Conservation (phyloP, 2,888 invertebrate species). For the Pristionchus fissidentatus region DNA sequence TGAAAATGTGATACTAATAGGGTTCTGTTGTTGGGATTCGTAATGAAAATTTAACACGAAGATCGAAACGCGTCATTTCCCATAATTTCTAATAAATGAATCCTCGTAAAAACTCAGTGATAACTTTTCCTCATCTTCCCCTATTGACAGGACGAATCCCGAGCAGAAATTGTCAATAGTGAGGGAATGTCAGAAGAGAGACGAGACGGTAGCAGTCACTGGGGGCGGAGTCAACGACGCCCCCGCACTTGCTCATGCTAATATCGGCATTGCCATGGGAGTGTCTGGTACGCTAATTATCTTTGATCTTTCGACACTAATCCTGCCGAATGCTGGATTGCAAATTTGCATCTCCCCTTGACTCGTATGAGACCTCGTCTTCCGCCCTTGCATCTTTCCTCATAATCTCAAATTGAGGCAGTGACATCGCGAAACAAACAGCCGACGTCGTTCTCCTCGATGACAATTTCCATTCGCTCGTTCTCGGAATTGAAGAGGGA, state of each 20-base stretch:
- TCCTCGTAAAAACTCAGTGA: too few relatives aligned
- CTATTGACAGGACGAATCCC: conserved; percentile 73
- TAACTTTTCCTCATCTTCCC: too few relatives aligned
- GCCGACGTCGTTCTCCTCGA: conserved; percentile 72
- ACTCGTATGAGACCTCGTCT: neutral
- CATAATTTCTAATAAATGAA: too few relatives aligned
- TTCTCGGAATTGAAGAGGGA: conserved; percentile 73
- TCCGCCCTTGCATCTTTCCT: neutral
- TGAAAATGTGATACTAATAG: too few relatives aligned
- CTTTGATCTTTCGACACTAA: too few relatives aligned
- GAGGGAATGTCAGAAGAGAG: conserved; percentile 72
- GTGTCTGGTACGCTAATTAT: conserved; percentile 56
- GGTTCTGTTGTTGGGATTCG: too few relatives aligned
- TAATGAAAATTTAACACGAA: too few relatives aligned
- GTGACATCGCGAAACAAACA: conserved; percentile 70
- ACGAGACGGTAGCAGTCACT: conserved; percentile 66
- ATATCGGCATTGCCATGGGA: conserved; percentile 75
- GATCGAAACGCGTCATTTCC: too few relatives aligned
- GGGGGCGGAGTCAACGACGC: conserved; percentile 74
- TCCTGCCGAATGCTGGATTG: neutral
- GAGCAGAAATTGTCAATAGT: conserved; percentile 74
- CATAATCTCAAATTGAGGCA: conserved; percentile 53
- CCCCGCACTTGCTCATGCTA: conserved; percentile 73
- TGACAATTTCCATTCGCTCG: conserved; percentile 73
- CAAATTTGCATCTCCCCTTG: neutral